A percentile compares a stretch with the other conserved stretches of the same genome.
phyloP scores from a whole-genome alignment of 2,797 vertebrate species.

The Pteronotus mesoamericanus region DNA sequence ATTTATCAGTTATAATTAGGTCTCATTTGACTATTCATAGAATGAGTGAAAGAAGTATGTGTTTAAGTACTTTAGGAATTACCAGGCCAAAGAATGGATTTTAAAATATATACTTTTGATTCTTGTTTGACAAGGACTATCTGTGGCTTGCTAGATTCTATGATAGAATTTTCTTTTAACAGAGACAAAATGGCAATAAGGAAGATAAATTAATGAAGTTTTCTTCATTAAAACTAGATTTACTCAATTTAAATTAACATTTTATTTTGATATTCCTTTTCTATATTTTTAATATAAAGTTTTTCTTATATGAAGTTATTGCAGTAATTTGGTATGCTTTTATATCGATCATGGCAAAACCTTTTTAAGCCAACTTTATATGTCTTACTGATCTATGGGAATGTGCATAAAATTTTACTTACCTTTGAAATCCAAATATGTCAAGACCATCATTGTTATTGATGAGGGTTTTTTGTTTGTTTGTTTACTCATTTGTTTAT shows the following conservation, averaged over 20 bases:
- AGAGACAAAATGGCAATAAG: background rate
- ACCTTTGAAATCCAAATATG: background rate
- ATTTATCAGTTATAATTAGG: background rate
- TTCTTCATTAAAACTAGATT: background rate
- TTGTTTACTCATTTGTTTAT: background rate
- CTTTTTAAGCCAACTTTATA: background rate
- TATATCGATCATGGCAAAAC: background rate
- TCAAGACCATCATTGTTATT: background rate
- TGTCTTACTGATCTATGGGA: background rate
- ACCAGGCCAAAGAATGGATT: background rate
- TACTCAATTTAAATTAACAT: background rate
- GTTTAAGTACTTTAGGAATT: background rate
- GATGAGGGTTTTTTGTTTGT: background rate
- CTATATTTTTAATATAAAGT: background rate
- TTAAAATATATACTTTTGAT: background rate
- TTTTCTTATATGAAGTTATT: background rate
- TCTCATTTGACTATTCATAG: background rate
- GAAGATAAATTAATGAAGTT: background rate
- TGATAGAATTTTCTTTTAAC: background rate
- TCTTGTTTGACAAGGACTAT: background rate
- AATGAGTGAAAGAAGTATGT: background rate
- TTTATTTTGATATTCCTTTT: background rate
- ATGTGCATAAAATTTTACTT: background rate
- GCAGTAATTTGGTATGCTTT: background rate
- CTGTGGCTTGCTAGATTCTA: background rate